A percentile compares a stretch with the other conserved stretches of the same genome.
These are phyloP conservation scores for Acanthosepion pharaonis DNA, from an alignment of 2,888 invertebrate genomes.

Conservation along the genomic window DNA sequence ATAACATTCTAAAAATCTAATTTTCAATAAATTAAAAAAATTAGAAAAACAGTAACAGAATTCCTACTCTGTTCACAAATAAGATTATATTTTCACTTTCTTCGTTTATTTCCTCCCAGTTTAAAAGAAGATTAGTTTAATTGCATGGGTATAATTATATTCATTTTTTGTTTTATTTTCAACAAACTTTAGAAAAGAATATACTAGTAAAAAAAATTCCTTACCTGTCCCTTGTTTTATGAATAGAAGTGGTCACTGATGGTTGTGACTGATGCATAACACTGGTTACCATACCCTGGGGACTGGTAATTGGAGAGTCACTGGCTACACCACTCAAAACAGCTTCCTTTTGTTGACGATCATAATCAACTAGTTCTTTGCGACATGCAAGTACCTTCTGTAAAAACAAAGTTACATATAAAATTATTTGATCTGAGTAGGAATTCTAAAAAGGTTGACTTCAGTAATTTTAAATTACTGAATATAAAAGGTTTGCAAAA, in stretches of 20 bases:
- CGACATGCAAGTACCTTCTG: constrained; percentile 91
- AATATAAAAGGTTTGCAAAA: too few relatives aligned
- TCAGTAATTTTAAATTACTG: not conserved
- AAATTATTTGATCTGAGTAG: not conserved
- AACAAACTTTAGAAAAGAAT: too few relatives aligned
- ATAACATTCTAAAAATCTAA: too few relatives aligned
- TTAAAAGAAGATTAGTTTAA: not conserved
- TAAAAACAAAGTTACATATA: constrained; percentile 37
- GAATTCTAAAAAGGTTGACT: not conserved
- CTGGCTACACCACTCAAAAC: constrained; percentile 56
- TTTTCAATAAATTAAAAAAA: too few relatives aligned
- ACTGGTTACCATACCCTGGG: constrained; percentile 51
- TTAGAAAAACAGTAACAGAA: too few relatives aligned
- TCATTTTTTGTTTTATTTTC: too few relatives aligned
- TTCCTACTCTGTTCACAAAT: too few relatives aligned
- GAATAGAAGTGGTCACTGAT: constrained; percentile 40
- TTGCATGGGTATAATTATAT: not conserved
- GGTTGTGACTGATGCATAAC: constrained; percentile 43
- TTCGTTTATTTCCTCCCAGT: not conserved
- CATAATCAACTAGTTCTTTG: constrained; percentile 92
- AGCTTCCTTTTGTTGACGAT: constrained; percentile 78
- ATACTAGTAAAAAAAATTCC: not conserved
- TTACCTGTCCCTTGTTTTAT: constrained; percentile 41
- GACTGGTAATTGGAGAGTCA: constrained; percentile 57
- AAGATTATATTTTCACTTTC: not conserved